A percentile compares a stretch with the other conserved stretches of the same genome.
These are phyloP conservation scores for Aldrovandia affinis DNA, from an alignment of 2,797 vertebrate genomes.

Conservation along the genomic window DNA sequence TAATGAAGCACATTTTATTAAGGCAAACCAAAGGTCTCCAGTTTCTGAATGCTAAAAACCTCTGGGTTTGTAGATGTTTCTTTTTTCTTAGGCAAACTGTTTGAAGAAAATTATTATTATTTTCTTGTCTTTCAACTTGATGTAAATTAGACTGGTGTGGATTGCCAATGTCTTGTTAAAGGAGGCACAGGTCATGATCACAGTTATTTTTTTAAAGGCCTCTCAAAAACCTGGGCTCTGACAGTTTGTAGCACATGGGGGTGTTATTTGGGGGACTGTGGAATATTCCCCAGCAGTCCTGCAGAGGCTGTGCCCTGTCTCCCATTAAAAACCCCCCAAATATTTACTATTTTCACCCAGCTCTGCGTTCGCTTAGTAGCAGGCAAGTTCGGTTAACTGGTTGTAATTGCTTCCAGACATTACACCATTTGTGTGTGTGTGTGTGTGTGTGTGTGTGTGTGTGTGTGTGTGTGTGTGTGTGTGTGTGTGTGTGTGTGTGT, in stretches of 20 bases:
- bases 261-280: constrained; percentile 64
- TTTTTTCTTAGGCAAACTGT: not conserved
- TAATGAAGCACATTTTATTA: not conserved
- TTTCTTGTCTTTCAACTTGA: not conserved
- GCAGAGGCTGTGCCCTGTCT: constrained; percentile 60
- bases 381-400: constrained; percentile 82
- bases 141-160: not conserved
- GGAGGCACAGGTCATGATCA: no score
- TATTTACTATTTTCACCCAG: constrained; percentile 70
- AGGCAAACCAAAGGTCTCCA: not conserved
- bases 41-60: not conserved
- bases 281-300: constrained; percentile 69
- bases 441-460: not conserved
- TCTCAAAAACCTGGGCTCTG: constrained; percentile 37
- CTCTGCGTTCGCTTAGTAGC: constrained; percentile 82
- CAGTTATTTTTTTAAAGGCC: constrained; percentile 14
- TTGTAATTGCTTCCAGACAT: constrained; percentile 84
- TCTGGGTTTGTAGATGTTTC: not conserved
- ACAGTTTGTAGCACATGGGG: constrained; percentile 58
- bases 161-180: no score
- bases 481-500: not conserved
- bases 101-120: not conserved
- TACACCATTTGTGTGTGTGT: constrained; percentile 73
- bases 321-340: constrained; percentile 77
- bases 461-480: not conserved